These are phyloP conservation scores for Protobothrops flavoviridis DNA, from an alignment of 2,113 vertebrate species.

Conservation along the genomic window DNA sequence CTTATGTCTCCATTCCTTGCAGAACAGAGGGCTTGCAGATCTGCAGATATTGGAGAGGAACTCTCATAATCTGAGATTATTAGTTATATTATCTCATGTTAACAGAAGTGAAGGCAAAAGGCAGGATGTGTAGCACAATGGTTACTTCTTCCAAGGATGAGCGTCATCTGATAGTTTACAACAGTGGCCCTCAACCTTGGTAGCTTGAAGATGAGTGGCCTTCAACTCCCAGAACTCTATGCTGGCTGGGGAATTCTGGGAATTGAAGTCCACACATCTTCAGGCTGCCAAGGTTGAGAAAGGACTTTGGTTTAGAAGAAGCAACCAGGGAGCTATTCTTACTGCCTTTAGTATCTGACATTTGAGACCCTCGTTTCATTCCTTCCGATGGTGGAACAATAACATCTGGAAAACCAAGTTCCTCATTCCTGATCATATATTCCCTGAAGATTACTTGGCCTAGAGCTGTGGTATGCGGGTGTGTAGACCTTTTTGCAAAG, in stretches of 20 bases:
- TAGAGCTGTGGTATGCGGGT: fast-evolving
- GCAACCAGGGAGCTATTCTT: not conserved
- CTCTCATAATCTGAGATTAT: not conserved
- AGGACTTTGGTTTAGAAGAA: not conserved
- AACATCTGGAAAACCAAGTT: not conserved
- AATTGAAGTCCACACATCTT: not conserved
- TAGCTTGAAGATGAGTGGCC: no score
- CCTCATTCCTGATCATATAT: not conserved
- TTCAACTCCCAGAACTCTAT: no score
- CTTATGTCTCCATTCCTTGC: not conserved
- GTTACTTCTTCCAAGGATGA: not conserved
- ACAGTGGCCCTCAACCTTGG: no score
- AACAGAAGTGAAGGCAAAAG: not conserved
- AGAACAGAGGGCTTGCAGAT: not conserved
- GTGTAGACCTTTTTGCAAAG: not conserved
- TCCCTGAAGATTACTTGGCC: not conserved
- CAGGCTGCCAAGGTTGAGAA: no score
- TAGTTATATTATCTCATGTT: not conserved
- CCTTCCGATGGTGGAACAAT: not conserved
- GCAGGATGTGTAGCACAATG: not conserved
- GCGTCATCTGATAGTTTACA: not conserved
- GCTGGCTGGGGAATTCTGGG: not conserved
- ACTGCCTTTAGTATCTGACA: not conserved
- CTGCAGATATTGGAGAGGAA: not conserved
- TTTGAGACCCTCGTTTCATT: not conserved